Conservation (phyloP, 2,888 invertebrate species). For the Dyspetes luteomarginatus region DNA sequence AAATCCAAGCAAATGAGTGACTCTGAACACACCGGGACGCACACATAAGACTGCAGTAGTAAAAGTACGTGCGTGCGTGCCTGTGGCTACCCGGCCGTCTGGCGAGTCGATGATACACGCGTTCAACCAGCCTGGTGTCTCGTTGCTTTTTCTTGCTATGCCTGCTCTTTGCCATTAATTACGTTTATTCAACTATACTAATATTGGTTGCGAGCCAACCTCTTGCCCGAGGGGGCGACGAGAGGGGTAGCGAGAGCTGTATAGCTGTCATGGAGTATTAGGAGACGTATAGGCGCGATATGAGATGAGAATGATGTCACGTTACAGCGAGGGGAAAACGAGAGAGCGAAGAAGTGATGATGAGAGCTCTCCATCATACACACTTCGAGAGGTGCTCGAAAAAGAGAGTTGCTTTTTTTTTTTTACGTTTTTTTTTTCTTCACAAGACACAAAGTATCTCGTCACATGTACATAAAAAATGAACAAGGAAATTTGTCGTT, state of each 20-base stretch:
- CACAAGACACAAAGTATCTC: background rate
- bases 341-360: constrained; percentile 23
- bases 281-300: constrained; percentile 41
- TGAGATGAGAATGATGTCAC: constrained; percentile 63
- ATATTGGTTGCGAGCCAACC: constrained; percentile 71
- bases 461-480: background rate
- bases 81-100: constrained; percentile 34
- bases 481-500: background rate
- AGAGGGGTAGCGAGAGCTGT: constrained; percentile 2
- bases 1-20: constrained; percentile 12
- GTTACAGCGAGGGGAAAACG: constrained; percentile 27
- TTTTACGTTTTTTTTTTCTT: background rate
- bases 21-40: constrained; percentile 11
- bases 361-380: constrained; percentile 47
- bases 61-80: constrained; percentile 42
- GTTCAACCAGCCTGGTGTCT: constrained; percentile 37
- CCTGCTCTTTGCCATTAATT: constrained; percentile 71
- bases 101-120: constrained; percentile 50
- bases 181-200: constrained; percentile 76
- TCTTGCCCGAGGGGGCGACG: constrained; percentile 34
- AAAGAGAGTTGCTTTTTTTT: constrained; percentile 40
- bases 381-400: constrained; percentile 44
- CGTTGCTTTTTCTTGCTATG: constrained; percentile 45
- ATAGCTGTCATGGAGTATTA: constrained; percentile 37
- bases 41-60: constrained; percentile 25